phyloP scores from a whole-genome alignment of 1,140 invertebrate species.

The Patella vulgata region DNA sequence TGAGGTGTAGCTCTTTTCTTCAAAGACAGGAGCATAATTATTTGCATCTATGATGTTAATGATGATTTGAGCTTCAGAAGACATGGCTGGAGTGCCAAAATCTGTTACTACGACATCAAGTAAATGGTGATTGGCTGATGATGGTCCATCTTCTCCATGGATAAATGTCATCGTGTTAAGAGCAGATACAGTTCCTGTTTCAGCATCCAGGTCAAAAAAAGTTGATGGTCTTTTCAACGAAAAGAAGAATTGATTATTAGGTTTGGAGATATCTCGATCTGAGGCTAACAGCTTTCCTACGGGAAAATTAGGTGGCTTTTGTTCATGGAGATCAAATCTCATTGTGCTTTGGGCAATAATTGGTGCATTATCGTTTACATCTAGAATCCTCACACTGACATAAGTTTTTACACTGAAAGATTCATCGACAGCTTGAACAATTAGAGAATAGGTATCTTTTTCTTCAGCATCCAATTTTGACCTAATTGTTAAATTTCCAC shows the following conservation, averaged over 20 bases:
- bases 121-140: conserved; percentile 88
- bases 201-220: conserved; percentile 88
- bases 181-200: conserved; percentile 88
- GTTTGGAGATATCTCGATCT: conserved; percentile 89
- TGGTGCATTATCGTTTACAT: conserved; percentile 73
- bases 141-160: conserved; percentile 76
- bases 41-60: conserved; percentile 61
- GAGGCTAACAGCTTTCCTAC: conserved; percentile 85
- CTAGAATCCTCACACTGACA: conserved; percentile 83
- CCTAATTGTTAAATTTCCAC: conserved; percentile 91
- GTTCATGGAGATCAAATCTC: conserved; percentile 74
- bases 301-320: conserved; percentile 76
- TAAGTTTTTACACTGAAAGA: conserved; percentile 75
- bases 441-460: conserved; percentile 78
- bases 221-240: conserved; percentile 86
- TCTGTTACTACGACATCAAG: conserved; percentile 90
- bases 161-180: conserved; percentile 85
- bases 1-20: conserved; percentile 47
- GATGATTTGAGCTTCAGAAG: conserved; percentile 67
- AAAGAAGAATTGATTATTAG: conserved; percentile 94
- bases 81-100: conserved; percentile 90
- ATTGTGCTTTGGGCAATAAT: conserved; percentile 37
- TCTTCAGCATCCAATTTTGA: conserved; percentile 80
- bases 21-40: conserved; percentile 61
- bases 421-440: conserved; percentile 81